A percentile compares a stretch with the other conserved stretches of the same genome.
phyloP scores from a whole-genome alignment of 2,888 invertebrate genomes.

The Stenchaetothrips biformis region DNA sequence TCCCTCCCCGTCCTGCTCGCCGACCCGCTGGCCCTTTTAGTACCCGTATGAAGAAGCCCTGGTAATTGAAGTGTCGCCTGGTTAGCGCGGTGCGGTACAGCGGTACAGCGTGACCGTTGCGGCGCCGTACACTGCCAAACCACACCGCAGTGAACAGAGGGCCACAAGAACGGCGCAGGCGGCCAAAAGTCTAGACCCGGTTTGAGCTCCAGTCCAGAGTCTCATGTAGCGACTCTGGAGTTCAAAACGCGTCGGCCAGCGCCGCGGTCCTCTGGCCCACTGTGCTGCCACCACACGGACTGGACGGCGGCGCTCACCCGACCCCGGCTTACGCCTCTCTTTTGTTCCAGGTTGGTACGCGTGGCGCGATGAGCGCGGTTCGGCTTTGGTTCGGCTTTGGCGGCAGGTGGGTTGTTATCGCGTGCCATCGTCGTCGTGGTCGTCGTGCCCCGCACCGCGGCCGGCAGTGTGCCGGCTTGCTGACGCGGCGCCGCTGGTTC shows the following conservation, averaged over 20 bases:
- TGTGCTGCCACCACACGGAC: too few species aligned
- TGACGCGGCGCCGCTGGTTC: not conserved
- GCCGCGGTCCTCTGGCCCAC: too few species aligned
- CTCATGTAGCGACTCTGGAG: too few species aligned
- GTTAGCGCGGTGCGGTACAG: not conserved
- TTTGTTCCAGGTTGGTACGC: not conserved
- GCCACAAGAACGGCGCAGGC: too few species aligned
- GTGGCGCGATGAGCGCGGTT: not conserved
- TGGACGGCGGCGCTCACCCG: too few species aligned
- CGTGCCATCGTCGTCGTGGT: not conserved
- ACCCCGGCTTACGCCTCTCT: not conserved
- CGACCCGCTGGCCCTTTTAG: slow-evolving; percentile 9
- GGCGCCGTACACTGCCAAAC: too few species aligned
- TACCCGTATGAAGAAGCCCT: slow-evolving; percentile 13
- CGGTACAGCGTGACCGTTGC: too few species aligned
- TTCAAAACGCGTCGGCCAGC: too few species aligned
- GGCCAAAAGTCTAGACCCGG: too few species aligned
- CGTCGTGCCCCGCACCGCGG: not conserved
- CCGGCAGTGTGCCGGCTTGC: not conserved
- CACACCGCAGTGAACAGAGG: too few species aligned
- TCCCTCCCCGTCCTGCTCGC: not conserved
- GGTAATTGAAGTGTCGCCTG: slow-evolving; percentile 23
- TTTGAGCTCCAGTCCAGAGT: too few species aligned
- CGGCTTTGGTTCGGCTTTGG: not conserved
- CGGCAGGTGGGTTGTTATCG: too few species aligned